phyloP scores from a whole-genome alignment of 2,888 invertebrate species.

The Orthonevra nobilis region DNA sequence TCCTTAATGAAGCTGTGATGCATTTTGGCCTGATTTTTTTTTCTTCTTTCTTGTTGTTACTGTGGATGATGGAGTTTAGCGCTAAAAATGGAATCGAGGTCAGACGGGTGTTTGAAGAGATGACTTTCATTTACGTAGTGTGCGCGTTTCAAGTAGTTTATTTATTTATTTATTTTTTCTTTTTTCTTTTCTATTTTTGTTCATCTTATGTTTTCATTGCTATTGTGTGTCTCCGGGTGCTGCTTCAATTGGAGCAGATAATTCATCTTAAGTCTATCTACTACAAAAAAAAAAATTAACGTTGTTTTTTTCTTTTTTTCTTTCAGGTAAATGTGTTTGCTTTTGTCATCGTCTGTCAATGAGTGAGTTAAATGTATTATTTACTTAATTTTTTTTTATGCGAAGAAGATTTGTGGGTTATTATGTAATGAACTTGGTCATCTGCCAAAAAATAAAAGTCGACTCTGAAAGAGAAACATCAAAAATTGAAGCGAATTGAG shows the following conservation, averaged over 20 bases:
- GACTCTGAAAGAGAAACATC: no score
- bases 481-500: no score
- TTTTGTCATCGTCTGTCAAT: neutral
- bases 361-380: no score
- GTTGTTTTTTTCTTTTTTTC: slow-evolving; percentile 5
- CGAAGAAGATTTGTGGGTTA: no score
- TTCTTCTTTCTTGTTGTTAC: neutral
- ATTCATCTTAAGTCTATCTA: slow-evolving; percentile 39
- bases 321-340: slow-evolving; percentile 38
- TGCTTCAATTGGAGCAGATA: slow-evolving; percentile 49
- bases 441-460: no score
- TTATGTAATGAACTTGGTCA: no score
- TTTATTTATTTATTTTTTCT: neutral
- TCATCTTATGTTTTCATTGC: slow-evolving; percentile 25
- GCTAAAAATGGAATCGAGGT: slow-evolving; percentile 60
- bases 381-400: no score
- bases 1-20: slow-evolving; percentile 52
- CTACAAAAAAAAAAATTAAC: neutral
- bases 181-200: neutral
- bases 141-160: slow-evolving; percentile 38
- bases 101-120: slow-evolving; percentile 53
- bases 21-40: slow-evolving; percentile 58
- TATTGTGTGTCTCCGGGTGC: slow-evolving; percentile 39
- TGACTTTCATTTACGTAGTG: slow-evolving; percentile 62
- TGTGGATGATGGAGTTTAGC: slow-evolving; percentile 28